Conservation (phyloP, 1,140 invertebrate species). For the Pseudomyrmex dendroicus region DNA sequence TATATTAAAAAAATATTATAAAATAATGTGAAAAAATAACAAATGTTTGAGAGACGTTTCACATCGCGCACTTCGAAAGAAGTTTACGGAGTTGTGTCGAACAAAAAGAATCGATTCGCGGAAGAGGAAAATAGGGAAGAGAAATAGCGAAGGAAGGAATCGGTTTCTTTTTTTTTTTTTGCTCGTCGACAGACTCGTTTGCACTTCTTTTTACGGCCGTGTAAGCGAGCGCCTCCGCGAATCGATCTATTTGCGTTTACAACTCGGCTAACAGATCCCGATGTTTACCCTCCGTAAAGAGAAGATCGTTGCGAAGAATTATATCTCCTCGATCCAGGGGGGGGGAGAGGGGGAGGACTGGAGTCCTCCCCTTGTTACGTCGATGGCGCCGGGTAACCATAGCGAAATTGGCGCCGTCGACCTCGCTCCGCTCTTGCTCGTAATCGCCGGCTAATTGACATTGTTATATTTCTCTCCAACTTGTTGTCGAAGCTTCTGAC, state of each 20-base stretch:
- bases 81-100: neutral
- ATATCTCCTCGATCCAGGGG: too few species aligned
- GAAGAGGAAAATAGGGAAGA: too few species aligned
- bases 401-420: constrained; percentile 60
- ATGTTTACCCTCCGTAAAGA: neutral
- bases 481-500: too few species aligned
- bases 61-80: constrained; percentile 41
- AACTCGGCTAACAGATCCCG: too few species aligned
- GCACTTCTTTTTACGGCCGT: too few species aligned
- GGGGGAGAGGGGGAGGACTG: too few species aligned
- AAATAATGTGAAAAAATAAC: too few species aligned
- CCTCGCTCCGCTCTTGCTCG: neutral
- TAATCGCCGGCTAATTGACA: constrained; percentile 61
- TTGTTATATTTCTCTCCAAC: constrained; percentile 24
- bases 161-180: neutral
- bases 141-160: neutral
- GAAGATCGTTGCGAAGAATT: too few species aligned
- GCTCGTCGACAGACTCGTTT: too few species aligned
- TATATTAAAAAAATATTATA: too few species aligned
- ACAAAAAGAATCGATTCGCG: neutral
- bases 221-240: too few species aligned
- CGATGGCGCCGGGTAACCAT: constrained; percentile 61
- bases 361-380: constrained; percentile 33
- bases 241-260: too few species aligned
- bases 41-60: constrained; percentile 46